Conservation (phyloP, 37 sponge, comb jelly and placozoan genomes). For the Beroe ovata region DNA sequence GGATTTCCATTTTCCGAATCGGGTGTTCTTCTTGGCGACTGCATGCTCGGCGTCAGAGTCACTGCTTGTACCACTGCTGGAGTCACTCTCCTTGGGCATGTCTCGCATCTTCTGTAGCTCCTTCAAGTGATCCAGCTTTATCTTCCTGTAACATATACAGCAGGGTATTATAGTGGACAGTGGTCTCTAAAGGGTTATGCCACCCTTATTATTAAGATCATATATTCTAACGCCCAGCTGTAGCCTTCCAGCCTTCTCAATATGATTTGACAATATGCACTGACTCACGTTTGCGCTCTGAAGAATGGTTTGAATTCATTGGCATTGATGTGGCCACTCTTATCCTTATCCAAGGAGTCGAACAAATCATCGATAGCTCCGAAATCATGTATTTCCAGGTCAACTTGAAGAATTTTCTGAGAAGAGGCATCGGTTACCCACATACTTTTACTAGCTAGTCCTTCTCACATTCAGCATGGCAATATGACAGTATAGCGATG, state of each 20-base stretch:
- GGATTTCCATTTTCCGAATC: conserved; percentile 48
- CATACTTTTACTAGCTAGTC: no score
- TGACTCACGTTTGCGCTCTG: conserved; percentile 41
- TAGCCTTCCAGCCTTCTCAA: no score
- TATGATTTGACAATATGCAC: no score
- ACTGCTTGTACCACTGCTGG: background rate
- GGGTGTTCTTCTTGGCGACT: background rate
- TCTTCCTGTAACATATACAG: conserved; percentile 56
- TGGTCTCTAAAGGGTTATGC: no score
- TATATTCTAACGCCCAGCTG: no score
- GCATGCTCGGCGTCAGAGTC: background rate
- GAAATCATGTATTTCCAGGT: conserved; percentile 14
- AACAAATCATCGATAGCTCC: conserved; percentile 51
- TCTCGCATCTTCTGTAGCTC: background rate
- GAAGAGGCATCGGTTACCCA: background rate
- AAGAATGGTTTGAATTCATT: conserved; percentile 48
- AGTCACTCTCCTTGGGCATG: background rate
- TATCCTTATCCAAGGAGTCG: conserved; percentile 2
- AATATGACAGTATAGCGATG: no score
- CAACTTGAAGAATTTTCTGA: conserved; percentile 49
- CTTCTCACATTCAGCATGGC: no score
- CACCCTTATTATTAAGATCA: background rate
- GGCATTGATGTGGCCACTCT: conserved; percentile 5
- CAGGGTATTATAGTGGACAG: no score
- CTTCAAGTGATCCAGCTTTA: conserved; percentile 26